Evolutionary conservation across 2,888 invertebrate species (phyloP).

Genomic region (Hirtodrosophila trivittata): DNA sequence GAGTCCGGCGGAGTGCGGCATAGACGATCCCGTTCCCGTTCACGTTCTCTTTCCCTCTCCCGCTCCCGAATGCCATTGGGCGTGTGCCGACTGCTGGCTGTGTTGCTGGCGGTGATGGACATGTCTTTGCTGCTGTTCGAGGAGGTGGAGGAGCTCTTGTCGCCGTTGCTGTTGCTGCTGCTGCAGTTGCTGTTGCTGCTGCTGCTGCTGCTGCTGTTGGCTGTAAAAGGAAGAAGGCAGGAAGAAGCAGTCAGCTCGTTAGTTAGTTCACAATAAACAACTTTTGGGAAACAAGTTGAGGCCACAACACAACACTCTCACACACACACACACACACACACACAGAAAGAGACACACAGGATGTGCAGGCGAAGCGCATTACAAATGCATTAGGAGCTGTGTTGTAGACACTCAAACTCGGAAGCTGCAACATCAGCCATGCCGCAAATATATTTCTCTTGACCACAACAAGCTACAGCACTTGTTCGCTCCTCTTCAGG

Average conservation of each 20-base stretch:
- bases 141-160: constrained; percentile 53
- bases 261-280: constrained; percentile 60
- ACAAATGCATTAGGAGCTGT: constrained; percentile 81
- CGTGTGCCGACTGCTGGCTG: constrained; percentile 41
- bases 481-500: constrained; percentile 48
- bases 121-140: constrained; percentile 59
- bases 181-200: constrained; percentile 49
- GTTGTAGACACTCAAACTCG: constrained; percentile 34
- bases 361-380: constrained; percentile 81
- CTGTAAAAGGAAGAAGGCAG: constrained; percentile 20
- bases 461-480: constrained; percentile 73
- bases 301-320: background rate
- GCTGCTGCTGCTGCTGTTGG: constrained; percentile 57
- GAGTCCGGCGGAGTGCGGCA: constrained; percentile 84
- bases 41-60: constrained; percentile 36
- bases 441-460: constrained; percentile 45
- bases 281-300: constrained; percentile 41
- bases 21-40: constrained; percentile 69
- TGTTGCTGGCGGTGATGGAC: constrained; percentile 56
- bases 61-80: constrained; percentile 51
- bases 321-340: constrained; percentile 4
- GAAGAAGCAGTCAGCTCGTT: constrained; percentile 46
- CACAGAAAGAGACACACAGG: constrained; percentile 37
- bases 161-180: constrained; percentile 21
- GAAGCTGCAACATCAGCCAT: constrained; percentile 52